Conservation (phyloP, 2,888 invertebrate genomes). For the Phyllotreta striolata region DNA sequence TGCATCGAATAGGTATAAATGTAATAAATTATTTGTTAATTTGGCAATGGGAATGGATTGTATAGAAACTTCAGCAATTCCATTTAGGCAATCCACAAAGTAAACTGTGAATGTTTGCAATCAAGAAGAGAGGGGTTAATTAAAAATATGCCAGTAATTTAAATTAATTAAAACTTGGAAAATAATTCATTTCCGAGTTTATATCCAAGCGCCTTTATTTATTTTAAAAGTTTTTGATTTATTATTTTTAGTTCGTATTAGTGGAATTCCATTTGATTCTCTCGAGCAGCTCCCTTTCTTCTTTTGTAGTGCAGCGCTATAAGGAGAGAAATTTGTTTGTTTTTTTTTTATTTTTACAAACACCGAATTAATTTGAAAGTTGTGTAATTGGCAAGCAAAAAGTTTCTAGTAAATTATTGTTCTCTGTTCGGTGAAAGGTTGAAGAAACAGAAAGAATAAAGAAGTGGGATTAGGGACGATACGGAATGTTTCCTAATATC, state of each 20-base stretch:
- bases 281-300: too few species aligned
- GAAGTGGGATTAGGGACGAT: constrained; percentile 6
- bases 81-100: constrained; percentile 12
- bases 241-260: constrained; percentile 13
- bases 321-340: too few species aligned
- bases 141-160: constrained; percentile 15
- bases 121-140: constrained; percentile 10
- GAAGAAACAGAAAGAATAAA: background rate
- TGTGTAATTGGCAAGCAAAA: too few species aligned
- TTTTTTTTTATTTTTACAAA: too few species aligned
- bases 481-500: constrained; percentile 9
- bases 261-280: background rate
- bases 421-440: too few species aligned
- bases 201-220: background rate
- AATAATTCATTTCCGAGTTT: constrained; percentile 15
- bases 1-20: constrained; percentile 1
- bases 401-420: too few species aligned
- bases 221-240: constrained; percentile 14
- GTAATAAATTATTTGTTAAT: too few species aligned
- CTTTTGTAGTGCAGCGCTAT: too few species aligned
- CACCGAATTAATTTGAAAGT: too few species aligned
- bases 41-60: background rate
- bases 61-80: constrained; percentile 8
- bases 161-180: constrained; percentile 17
- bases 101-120: constrained; percentile 11